Conservation (phyloP, 1,140 invertebrate species). For the Sitodiplosis mosellana region DNA sequence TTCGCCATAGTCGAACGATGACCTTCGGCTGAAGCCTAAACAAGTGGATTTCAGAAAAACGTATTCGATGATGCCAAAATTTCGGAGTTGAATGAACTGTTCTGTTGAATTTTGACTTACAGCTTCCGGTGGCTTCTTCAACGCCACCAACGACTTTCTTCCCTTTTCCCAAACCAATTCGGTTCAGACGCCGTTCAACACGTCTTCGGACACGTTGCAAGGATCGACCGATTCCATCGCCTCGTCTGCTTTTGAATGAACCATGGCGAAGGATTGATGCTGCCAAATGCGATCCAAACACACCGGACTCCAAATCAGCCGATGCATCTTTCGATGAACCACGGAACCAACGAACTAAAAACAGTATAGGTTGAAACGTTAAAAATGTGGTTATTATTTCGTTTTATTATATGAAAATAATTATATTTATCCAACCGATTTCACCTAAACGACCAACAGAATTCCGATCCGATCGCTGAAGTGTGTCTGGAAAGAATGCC, state of each 20-base stretch:
- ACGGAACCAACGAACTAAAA: conserved; percentile 48
- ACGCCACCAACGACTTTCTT: conserved; percentile 73
- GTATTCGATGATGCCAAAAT: neutral
- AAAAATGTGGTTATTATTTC: neutral
- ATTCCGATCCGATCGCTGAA: conserved; percentile 24
- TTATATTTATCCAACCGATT: conserved; percentile 31
- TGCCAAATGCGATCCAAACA: conserved; percentile 27
- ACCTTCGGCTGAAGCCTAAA: conserved; percentile 68
- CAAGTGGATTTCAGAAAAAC: neutral
- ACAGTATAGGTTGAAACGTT: neutral
- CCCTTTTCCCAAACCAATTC: conserved; percentile 44
- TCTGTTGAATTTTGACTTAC: conserved; percentile 30
- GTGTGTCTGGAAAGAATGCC: conserved; percentile 31
- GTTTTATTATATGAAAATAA: too few relatives aligned
- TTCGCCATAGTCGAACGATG: conserved; percentile 63
- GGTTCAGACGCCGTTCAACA: conserved; percentile 67
- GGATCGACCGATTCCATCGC: conserved; percentile 36
- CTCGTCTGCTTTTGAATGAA: conserved; percentile 23
- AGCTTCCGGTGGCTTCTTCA: conserved; percentile 60
- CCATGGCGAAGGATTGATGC: conserved; percentile 24
- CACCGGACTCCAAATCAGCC: conserved; percentile 29
- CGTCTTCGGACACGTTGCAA: conserved; percentile 61
- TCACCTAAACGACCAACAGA: conserved; percentile 30
- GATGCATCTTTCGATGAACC: conserved; percentile 26
- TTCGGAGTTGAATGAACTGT: conserved; percentile 17